Evolutionary conservation across 2,113 vertebrate species (phyloP).

Genomic region (Sturnira hondurensis): DNA sequence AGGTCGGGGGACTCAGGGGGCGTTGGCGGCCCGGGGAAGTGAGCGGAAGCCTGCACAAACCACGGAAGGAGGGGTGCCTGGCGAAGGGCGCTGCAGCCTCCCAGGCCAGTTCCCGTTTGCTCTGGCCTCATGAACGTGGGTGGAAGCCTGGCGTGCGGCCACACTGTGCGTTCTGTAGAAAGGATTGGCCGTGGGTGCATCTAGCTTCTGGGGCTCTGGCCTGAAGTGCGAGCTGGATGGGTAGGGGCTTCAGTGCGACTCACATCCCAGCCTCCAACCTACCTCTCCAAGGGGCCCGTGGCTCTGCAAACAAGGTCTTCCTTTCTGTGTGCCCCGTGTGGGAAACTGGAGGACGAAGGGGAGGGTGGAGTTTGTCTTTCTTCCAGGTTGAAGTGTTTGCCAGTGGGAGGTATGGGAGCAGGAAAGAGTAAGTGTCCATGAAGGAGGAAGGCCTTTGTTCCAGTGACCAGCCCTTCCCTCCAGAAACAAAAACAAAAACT

Average conservation of each 20-base stretch:
- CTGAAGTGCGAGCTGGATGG: background rate
- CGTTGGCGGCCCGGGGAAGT: background rate
- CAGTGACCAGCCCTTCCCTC: background rate
- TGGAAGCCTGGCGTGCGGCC: background rate
- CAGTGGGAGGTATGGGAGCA: background rate
- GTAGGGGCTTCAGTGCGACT: background rate
- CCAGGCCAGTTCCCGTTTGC: background rate
- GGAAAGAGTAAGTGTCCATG: background rate
- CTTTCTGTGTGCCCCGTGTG: background rate
- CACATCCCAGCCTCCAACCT: fast-evolving
- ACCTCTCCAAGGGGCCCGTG: background rate
- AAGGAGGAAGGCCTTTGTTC: background rate
- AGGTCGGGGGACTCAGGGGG: background rate
- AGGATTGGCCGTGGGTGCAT: fast-evolving
- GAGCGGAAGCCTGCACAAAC: background rate
- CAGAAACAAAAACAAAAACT: background rate
- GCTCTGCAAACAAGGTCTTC: background rate
- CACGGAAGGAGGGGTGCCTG: background rate
- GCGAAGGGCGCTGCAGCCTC: background rate
- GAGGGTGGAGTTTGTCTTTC: background rate
- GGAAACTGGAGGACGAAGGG: background rate
- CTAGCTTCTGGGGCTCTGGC: background rate
- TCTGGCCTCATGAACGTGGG: no score
- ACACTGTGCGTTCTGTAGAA: background rate
- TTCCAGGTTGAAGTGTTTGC: background rate